Base-by-base conservation (phyloP, 2,113 vertebrate species). In the Phycodurus eques region DNA sequence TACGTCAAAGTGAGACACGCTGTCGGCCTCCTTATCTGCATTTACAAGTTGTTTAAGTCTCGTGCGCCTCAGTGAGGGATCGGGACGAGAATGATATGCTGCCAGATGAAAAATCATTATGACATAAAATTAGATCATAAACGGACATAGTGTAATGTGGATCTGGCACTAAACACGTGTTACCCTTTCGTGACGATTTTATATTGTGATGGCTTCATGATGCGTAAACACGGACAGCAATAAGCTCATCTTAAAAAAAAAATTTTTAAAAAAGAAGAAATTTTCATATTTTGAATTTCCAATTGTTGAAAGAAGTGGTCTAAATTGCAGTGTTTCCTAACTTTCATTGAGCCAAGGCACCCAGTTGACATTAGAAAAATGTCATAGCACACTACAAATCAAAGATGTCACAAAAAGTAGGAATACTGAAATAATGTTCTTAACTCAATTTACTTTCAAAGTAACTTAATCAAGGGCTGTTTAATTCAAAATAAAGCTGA, bases 121-220 rank as follows among this genome's bases (percentile, higher is more conserved):
- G 83, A 85, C 87, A 76, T 75, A 86, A 88, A 90, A 88, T 86
- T 71, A 85, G 82, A 89, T 86, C 60, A 74, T 88, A 82, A 89
- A 73, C 71, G 73, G 75, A 83, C 79, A 84, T 84, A 86, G 83
- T 85, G 70, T 83, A 79, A 84, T 80, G 81, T 83, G 68, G 88
- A 76, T 85, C 80, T 68, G 80, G 73, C 76, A 71, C 62, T 60
- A 74, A 76, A 75, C 39, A 11, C 39, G 60, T 20, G 9, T 35
- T 62, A 35, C 19, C 39, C 8, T 63, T 39, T 42, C 17, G 8
- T 9, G 33, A 20, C 17, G 9, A 57, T 20, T 8, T 14, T 63
- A 19, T 19, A 33, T 15, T 43, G 35, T 78, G 77, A 88, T 82
- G 80, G 74, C 69, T 78, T 84, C 76, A 80, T 80, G 78, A 80